Evolutionary conservation across 2,888 invertebrate genomes (phyloP), one percentile per base, ranked within the genome.

Genomic region (Thelaira solivaga): DNA sequence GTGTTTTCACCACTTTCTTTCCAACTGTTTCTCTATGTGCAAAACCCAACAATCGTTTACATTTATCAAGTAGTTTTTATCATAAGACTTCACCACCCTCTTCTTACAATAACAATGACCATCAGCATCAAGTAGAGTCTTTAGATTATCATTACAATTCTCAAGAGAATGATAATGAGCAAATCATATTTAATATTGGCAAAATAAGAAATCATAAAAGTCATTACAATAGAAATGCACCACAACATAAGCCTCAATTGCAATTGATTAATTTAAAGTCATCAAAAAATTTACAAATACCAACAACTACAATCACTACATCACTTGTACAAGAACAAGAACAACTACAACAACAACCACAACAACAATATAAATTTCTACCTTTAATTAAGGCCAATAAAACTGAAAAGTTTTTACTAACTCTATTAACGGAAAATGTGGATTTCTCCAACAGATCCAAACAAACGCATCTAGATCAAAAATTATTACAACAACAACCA

Each of bases 271-370:
- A 75, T 34, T 29, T 26, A 16, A 68, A 68, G 59, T 91, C 90
- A 91, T 90, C 91, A 90, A 90, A 90, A 90, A 90, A 90, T 64
- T 31, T 90, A 90, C 89, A 88, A 77, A 43, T 62, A 67, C 69
- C 67, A 59, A 49, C 90, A 90, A 90, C 90, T 64, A 68, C 64
- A 36, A 57, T 41, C 68, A 71, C 55, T 69, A 81, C 51, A 65
- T 64, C 72, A 78, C 55, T 57, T 67, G 62, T 80, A 77, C 65
- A 77, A 47, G 64, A 76, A 71, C 76, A 59, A 55, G 31, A 53
- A 43, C 31, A 36, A 43, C n/a, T n/a, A n/a, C n/a, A n/a, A n/a
- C n/a, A n/a, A n/a, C 34, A 39, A 57, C 47, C 10, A 39, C 41
- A 43, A 26, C 64, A 64, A 51, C 51, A 34, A 62, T 29, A 55